Base-by-base conservation (phyloP, 1,140 invertebrate genomes). In the Radopholus similis region DNA sequence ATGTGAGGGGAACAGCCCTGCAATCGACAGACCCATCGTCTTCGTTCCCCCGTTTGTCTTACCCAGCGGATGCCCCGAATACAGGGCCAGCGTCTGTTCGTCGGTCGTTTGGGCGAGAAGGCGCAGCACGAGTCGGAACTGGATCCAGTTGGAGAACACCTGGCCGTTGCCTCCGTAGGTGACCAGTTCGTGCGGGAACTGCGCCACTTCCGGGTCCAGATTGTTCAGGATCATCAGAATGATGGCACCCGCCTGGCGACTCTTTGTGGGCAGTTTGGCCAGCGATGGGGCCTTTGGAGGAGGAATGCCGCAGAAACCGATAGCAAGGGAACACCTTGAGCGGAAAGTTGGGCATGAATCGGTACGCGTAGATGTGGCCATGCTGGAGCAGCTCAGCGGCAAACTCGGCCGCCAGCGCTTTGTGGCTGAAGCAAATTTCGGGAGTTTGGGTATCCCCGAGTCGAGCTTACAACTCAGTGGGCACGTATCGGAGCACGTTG, bases 111-210 rank as follows among this genome's bases (percentile, higher is more conserved):
- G 80, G 13, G 84, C 84, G 37, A 89, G 79, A 75, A 88, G 89
- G 56, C 87, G 83, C 84, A 89, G 86, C 42, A 84, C 82, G 40
- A 89, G 70, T 81, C 87, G 86, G 80, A 89, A 89, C 87, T 89
- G 88, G 2, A 87, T 87, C 88, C 88, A 89, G 75, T 89, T 89
- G 3, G 87, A 87, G 73, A 89, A 88, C 0, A 88, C 88, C 80
- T 89, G 88, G 4, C 88, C 88, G 81, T 89, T 89, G 15, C 88
- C 88, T 9, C 88, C 88, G 80, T 89, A 89, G 6, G 88, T 89
- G 9, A 89, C 80, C 11, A 87, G 77, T 74, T 86, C 85, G 60
- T 87, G 84, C 8, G 86, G 86, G 72, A 85, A 86, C 77, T 87
- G 86, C 13, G 88, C 88, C 6, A 89, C 87, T 34, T 65, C 37